Evolutionary conservation across 2,888 invertebrate genomes (phyloP).

Genomic region (Tortricodes alternella): DNA sequence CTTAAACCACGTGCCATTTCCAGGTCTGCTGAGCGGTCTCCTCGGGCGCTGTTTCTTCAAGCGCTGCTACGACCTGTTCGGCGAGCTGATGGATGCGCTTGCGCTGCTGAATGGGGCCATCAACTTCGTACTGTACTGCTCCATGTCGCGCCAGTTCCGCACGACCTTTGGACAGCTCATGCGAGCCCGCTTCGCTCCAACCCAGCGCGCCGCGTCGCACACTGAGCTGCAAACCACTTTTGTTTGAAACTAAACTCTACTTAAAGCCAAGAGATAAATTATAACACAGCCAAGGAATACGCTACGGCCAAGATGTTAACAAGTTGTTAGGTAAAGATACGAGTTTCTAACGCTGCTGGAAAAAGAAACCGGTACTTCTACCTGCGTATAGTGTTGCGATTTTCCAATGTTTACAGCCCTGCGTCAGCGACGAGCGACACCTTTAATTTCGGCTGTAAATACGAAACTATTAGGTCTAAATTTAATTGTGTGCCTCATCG

Average conservation of each 20-base stretch:
- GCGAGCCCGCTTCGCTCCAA: slow-evolving; percentile 80
- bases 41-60: slow-evolving; percentile 88
- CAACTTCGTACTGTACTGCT: slow-evolving; percentile 96
- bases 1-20: background rate
- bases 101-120: slow-evolving; percentile 96
- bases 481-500: too few relatives aligned
- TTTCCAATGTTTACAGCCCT: too few relatives aligned
- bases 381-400: too few relatives aligned
- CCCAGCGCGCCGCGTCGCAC: slow-evolving; percentile 76
- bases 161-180: slow-evolving; percentile 89
- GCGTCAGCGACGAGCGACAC: too few relatives aligned
- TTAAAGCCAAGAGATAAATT: too few relatives aligned
- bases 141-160: slow-evolving; percentile 97
- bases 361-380: too few relatives aligned
- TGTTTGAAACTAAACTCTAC: slow-evolving; percentile 65
- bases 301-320: too few relatives aligned
- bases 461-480: too few relatives aligned
- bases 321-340: too few relatives aligned
- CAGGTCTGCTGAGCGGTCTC: slow-evolving; percentile 85
- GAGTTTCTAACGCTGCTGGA: too few relatives aligned
- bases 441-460: too few relatives aligned
- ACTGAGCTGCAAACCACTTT: slow-evolving; percentile 86
- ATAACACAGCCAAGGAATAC: too few relatives aligned
- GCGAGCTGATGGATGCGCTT: slow-evolving; percentile 94
- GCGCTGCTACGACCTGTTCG: slow-evolving; percentile 90